phyloP scores from a whole-genome alignment of 2,113 vertebrate species.

The Cebus imitator region DNA sequence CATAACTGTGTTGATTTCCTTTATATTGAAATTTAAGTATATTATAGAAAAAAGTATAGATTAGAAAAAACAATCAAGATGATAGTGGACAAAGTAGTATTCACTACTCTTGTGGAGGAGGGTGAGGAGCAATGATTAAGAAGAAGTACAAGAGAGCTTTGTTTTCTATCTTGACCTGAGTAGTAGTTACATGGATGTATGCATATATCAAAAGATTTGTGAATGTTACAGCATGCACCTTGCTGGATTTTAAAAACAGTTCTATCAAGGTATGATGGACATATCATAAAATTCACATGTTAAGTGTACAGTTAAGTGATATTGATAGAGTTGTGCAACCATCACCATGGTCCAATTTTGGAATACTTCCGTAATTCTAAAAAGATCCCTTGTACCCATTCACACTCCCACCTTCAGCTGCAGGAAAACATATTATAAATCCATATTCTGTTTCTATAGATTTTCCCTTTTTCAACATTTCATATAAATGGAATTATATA shows the following conservation, averaged over 20 bases:
- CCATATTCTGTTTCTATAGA: background rate
- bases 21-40: background rate
- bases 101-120: background rate
- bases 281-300: background rate
- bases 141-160: background rate
- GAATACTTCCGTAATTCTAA: background rate
- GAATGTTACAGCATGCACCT: background rate
- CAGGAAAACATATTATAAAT: background rate
- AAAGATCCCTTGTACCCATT: background rate
- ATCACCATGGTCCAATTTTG: background rate
- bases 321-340: background rate
- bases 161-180: background rate
- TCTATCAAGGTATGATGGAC: background rate
- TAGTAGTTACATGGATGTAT: background rate
- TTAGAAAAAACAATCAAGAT: background rate
- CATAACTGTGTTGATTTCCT: background rate
- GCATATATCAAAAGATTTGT: background rate
- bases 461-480: background rate
- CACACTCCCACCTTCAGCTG: background rate
- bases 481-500: background rate
- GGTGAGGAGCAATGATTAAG: background rate
- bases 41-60: background rate
- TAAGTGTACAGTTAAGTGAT: background rate
- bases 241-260: background rate
- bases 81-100: background rate